Base-by-base conservation (phyloP, 1,140 invertebrate genomes). In the Drosophila fuyamai region DNA sequence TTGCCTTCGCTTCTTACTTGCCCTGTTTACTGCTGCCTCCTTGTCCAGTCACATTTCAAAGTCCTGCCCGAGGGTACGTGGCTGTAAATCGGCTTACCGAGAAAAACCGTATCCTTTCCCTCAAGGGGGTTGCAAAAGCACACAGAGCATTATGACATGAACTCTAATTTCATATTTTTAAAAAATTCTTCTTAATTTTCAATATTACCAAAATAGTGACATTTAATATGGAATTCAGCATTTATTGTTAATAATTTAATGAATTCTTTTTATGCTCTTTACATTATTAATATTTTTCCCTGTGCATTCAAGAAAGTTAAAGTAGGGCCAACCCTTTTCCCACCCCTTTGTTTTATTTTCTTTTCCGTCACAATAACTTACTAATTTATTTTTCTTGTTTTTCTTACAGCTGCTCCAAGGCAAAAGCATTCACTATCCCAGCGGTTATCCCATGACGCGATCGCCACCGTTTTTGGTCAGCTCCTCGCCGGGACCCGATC, bases 361-460 rank as follows among this genome's bases (percentile, higher is more conserved):
- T 6, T 40, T 13, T n/a, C 12, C 32, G 53, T 29, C 40, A 57
- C 43, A 46, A 55, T 35, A 61, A 66, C 62, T 77, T 47, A 72
- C 61, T 53, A 38, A 68, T 50, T 53, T 59, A 16, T 35, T n/a
- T 54, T 27, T 16, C 32, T 40, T 23, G 32, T 14, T 80, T 83
- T 84, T 23, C 92, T 93, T 93, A 56, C 93, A 96, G 95, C 95
- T 96, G 94, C 93, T 95, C 94, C 94, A 95, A 81, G 95, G 95
- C 91, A 95, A 95, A 81, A 93, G 93, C 77, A 93, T 94, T 54
- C 94, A 94, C 78, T 94, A 93, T 74, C 93, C 93, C 46, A 93
- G 93, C 70, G 94, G 94, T 46, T 94, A 94, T 78, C 94, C 94
- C 13, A 94, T 94, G 78, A 93, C 93, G 8, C 92, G 93, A 13